These are phyloP conservation scores for Botia kubotai DNA, from an alignment of 2,797 vertebrate genomes.

Conservation along the genomic window DNA sequence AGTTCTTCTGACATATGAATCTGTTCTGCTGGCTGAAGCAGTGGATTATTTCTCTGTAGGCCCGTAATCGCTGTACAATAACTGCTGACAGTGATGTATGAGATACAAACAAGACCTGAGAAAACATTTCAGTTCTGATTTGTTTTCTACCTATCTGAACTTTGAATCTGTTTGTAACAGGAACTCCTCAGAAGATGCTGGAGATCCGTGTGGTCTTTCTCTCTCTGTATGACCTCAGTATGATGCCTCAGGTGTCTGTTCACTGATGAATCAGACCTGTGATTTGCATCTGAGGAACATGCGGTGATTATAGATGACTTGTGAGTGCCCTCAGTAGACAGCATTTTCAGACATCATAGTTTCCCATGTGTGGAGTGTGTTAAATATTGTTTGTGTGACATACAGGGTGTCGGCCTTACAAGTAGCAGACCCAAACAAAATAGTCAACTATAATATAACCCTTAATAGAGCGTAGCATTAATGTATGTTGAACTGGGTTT, in stretches of 20 bases:
- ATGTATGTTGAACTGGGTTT: no score
- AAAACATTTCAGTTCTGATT: constrained; percentile 11
- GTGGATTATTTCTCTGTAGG: constrained; percentile 4
- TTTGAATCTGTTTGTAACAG: not conserved
- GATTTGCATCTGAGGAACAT: constrained; percentile 33
- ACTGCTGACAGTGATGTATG: constrained; percentile 27
- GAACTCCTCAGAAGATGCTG: not conserved
- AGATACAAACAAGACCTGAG: constrained; percentile 12
- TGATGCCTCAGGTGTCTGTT: constrained; percentile 8
- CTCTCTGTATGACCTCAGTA: not conserved
- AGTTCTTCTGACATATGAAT: constrained; percentile 49
- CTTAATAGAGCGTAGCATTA: no score
- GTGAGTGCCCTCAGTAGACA: no score
- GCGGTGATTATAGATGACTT: no score
- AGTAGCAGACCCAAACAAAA: no score
- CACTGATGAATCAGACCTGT: constrained; percentile 51
- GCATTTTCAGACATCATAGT: no score
- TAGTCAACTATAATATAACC: no score
- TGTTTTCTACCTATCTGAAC: not conserved
- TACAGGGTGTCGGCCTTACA: no score
- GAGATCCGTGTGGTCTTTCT: no score
- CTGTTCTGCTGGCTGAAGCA: not conserved
- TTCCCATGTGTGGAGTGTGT: no score
- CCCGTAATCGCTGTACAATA: not conserved
- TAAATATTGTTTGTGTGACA: no score